phyloP scores from a whole-genome alignment of 2,113 vertebrate genomes.

The Pluvianellus socialis region DNA sequence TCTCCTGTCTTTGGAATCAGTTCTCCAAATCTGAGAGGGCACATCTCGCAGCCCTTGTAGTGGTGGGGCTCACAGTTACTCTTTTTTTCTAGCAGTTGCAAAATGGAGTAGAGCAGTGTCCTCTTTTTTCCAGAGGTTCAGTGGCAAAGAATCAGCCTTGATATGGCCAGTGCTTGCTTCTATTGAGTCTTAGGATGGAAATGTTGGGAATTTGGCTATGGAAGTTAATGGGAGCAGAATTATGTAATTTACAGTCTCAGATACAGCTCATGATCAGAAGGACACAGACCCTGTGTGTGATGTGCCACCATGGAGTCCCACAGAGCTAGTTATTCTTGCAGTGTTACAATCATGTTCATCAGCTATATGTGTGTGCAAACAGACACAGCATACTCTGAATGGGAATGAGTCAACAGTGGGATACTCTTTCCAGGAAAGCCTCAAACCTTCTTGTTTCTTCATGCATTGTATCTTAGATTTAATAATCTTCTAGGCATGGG shows the following conservation, averaged over 20 bases:
- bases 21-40: background rate
- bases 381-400: background rate
- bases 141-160: background rate
- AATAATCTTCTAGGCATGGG: background rate
- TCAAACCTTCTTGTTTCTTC: background rate
- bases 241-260: background rate
- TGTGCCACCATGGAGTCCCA: background rate
- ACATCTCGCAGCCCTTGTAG: background rate
- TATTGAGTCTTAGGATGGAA: background rate
- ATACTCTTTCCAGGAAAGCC: background rate
- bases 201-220: background rate
- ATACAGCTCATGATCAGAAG: background rate
- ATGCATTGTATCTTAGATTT: background rate
- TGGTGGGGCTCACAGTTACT: background rate
- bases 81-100: background rate
- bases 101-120: background rate
- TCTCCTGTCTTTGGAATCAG: background rate
- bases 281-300: background rate
- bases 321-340: background rate
- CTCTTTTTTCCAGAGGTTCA: background rate
- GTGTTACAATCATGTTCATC: background rate
- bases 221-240: background rate
- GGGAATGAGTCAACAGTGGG: background rate
- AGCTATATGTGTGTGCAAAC: background rate
- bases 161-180: background rate